These are phyloP conservation scores for Alviniconcha marisindica DNA, from an alignment of 1,140 invertebrate species.

Conservation along the genomic window DNA sequence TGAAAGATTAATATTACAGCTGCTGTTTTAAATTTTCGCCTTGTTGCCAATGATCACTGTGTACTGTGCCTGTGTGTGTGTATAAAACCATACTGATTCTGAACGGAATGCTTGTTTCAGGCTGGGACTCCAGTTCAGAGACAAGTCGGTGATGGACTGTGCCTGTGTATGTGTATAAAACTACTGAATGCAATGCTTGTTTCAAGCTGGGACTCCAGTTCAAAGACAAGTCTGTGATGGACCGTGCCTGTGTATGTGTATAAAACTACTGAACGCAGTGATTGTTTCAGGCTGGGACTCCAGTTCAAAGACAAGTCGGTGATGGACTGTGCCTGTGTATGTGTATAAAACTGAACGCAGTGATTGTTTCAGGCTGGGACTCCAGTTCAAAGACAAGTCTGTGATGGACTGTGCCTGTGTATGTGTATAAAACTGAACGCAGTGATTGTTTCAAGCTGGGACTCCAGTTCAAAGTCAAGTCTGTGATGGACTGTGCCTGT, in stretches of 20 bases:
- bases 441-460: slow-evolving; percentile 79
- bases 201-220: slow-evolving; percentile 83
- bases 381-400: slow-evolving; percentile 82
- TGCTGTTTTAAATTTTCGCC: too few relatives aligned
- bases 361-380: slow-evolving; percentile 79
- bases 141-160: too few relatives aligned
- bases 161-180: neutral
- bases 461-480: slow-evolving; percentile 82
- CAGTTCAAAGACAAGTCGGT: slow-evolving; percentile 83
- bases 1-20: too few relatives aligned
- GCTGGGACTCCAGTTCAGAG: slow-evolving; percentile 84
- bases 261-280: neutral
- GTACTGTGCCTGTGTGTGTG: too few relatives aligned
- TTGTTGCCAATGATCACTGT: too few relatives aligned
- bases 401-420: too few relatives aligned
- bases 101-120: slow-evolving; percentile 61
- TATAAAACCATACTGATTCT: neutral
- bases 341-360: neutral
- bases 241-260: too few relatives aligned
- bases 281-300: slow-evolving; percentile 80
- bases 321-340: too few relatives aligned
- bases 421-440: neutral
- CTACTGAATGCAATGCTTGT: neutral
- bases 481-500: too few relatives aligned
- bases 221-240: slow-evolving; percentile 76